Conservation (phyloP, 1,140 invertebrate species). For the Heterodera carotae region DNA sequence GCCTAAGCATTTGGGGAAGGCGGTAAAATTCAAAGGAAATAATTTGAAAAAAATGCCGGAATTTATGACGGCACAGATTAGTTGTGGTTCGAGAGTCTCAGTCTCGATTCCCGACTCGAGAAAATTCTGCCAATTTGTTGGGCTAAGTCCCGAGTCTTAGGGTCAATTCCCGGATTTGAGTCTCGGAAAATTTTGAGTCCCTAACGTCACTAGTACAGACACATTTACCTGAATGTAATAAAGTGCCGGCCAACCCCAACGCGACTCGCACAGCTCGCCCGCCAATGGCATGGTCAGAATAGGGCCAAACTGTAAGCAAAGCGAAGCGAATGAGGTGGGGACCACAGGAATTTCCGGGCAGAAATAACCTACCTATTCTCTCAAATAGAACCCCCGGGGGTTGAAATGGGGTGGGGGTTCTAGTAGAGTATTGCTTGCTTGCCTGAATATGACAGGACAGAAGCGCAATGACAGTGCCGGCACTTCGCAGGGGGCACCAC, state of each 20-base stretch:
- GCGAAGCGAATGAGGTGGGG: background rate
- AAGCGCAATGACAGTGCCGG: slow-evolving; percentile 57
- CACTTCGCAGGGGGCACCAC: slow-evolving; percentile 52
- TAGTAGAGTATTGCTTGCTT: no score
- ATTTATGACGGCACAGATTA: slow-evolving; percentile 10
- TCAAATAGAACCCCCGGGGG: no score
- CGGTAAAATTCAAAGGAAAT: background rate
- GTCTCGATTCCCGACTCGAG: no score
- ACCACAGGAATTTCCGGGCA: no score
- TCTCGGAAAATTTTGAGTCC: no score
- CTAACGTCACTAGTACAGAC: no score
- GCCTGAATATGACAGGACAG: slow-evolving; percentile 57
- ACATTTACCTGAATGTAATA: slow-evolving; percentile 56
- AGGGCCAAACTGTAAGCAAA: slow-evolving; percentile 37
- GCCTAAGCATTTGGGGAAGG: slow-evolving; percentile 26
- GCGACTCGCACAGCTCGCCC: slow-evolving; percentile 47
- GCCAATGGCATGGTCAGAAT: slow-evolving; percentile 54
- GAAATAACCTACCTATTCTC: no score
- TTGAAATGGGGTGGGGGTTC: no score
- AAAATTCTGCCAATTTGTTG: no score
- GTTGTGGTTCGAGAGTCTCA: no score
- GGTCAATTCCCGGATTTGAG: no score
- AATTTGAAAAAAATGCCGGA: slow-evolving; percentile 4
- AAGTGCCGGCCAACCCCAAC: slow-evolving; percentile 50
- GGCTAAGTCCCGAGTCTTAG: no score